Evolutionary conservation across 2,888 invertebrate genomes (phyloP), one percentile per base, ranked within the genome.

Genomic region (Heliconius charithonia): DNA sequence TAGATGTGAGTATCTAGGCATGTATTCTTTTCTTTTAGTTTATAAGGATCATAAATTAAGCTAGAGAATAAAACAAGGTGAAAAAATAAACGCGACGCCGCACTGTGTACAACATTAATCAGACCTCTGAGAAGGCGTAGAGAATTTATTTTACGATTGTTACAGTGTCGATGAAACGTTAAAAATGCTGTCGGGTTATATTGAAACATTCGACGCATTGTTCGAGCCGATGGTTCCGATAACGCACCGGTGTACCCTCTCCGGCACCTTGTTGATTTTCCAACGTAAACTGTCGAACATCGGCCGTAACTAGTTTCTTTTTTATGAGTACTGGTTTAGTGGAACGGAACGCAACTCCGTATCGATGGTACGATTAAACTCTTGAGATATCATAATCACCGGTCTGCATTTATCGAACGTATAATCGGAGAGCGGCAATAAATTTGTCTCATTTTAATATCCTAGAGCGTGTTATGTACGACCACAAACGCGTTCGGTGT

Each of bases 91-190:
- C 89, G 91, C 90, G 90, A 91, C 91, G 92, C 89, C 86, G 88
- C 87, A 83, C 88, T 90, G 89, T 94, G 93, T 93, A 92, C 90
- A 88, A 93, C 94, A 94, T 95, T 94, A 95, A 95, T 95, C 95
- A 95, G 93, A 90, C 89, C 92, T 90, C 87, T 90, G 92, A 92
- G 93, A 93, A 93, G 93, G 94, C 93, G 94, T 92, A 93, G 91
- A 92, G 93, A 93, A 95, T 94, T 94, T 94, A 93, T 94, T 94
- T 93, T 91, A 94, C 94, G 94, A 94, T 94, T 94, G 94, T 94
- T 92, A 92, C 93, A 93, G 87, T 89, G 89, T 87, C 94, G 94
- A 93, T 92, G 94, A 94, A 94, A 94, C 94, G 92, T 93, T 94
- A 93, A 94, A 94, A 94, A 94, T 93, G 92, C 93, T 93, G 93